Evolutionary conservation across 2,888 invertebrate genomes (phyloP).

Genomic region (Yponomeuta sedellus): DNA sequence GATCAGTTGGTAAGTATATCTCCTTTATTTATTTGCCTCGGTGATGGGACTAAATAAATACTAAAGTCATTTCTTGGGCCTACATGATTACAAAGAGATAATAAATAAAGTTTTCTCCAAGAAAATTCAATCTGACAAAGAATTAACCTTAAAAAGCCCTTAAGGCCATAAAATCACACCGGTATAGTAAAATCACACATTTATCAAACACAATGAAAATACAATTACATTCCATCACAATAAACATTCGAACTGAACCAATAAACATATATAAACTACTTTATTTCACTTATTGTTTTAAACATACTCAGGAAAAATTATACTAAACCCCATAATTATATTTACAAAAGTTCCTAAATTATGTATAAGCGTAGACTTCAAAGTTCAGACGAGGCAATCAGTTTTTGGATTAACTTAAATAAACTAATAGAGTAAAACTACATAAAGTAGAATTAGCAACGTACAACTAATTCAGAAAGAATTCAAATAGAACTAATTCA

Average conservation of each 20-base stretch:
- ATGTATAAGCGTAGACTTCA: background rate
- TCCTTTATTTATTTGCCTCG: too few species aligned
- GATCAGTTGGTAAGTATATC: too few species aligned
- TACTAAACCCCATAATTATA: background rate
- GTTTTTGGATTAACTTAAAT: background rate
- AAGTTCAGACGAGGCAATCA: background rate
- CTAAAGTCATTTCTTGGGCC: too few species aligned
- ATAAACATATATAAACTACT: background rate
- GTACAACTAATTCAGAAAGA: too few species aligned
- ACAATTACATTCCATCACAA: background rate
- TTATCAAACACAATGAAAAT: background rate
- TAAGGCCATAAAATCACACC: background rate
- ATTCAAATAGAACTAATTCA: too few species aligned
- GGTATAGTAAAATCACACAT: background rate
- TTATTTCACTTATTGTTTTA: background rate
- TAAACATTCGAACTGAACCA: background rate
- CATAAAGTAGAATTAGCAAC: conserved; percentile 19
- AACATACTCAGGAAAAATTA: background rate
- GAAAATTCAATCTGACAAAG: too few species aligned
- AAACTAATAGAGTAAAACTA: background rate
- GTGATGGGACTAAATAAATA: too few species aligned
- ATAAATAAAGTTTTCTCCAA: too few species aligned
- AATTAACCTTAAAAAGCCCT: background rate
- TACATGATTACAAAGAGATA: too few species aligned
- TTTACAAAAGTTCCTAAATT: background rate